These are phyloP conservation scores for Sipha flava DNA, from an alignment of 1,140 invertebrate species.

Conservation along the genomic window DNA sequence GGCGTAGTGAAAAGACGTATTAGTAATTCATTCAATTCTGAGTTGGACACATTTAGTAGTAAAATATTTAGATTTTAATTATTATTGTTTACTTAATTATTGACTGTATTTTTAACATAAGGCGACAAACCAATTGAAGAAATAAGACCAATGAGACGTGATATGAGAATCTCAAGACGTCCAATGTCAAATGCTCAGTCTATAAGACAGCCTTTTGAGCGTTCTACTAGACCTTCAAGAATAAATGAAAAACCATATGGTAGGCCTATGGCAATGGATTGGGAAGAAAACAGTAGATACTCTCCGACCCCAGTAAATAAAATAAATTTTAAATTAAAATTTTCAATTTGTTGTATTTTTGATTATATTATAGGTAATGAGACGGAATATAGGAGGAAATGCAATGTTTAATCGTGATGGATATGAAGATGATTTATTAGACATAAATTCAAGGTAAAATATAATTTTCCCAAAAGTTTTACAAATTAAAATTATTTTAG, in stretches of 20 bases:
- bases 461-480: background rate
- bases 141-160: background rate
- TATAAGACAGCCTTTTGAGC: background rate
- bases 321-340: background rate
- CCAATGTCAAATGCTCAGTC: background rate
- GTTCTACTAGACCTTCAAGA: background rate
- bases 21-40: conserved; percentile 5
- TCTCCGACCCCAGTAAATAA: conserved; percentile 10
- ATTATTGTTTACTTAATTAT: background rate
- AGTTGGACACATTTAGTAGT: conserved; percentile 21
- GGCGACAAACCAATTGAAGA: conserved; percentile 20
- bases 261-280: conserved; percentile 9
- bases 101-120: background rate
- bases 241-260: conserved; percentile 17
- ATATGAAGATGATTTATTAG: background rate
- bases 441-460: background rate
- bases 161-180: background rate
- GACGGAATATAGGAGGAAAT: background rate
- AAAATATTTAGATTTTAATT: background rate
- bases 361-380: background rate
- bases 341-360: background rate
- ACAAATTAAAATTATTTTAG: no score
- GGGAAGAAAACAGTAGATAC: conserved; percentile 4
- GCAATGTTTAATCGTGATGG: background rate
- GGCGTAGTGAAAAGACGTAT: background rate